Base-by-base conservation (phyloP, 2,888 invertebrate species). In the Temnothorax unifasciatus region DNA sequence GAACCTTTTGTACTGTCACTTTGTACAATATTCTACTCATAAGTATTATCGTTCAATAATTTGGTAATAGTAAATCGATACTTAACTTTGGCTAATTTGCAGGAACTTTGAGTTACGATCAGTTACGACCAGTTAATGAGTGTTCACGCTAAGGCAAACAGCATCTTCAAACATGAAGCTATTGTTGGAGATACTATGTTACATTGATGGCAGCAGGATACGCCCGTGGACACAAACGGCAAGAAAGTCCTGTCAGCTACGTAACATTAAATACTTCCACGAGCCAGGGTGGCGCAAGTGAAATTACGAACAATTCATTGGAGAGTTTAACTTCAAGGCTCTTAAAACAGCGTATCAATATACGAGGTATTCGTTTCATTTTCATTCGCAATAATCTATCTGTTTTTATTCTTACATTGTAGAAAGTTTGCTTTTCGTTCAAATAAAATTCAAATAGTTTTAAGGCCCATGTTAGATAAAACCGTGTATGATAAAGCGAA, bases 241-340 rank as follows among this genome's bases (percentile, higher is more conserved):
- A 61, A 76, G 85, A 82, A 88, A 87, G 86, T 85, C 77, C 76
- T 61, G 63, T 77, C 47, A 83, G 86, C 71, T 84, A 88, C 84
- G 79, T 88, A 84, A 85, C 83, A 85, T 88, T 88, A 88, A 89
- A 86, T 74, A 84, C 83, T 88, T 89, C 85, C 84, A 83, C 69
- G 66, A 47, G 54, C 68, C 63, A 81, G 77, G 68, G 74, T 50
- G 34, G 50, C 57, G 73, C 82, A 71, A 81, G 85, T 84, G 85
- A 85, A 90, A 88, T 89, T 88, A 88, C 85, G 83, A 63, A 63
- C 57, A 75, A 75, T 79, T 59, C 41, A 52, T 74, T 15, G 54
- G 59, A 82, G 84, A 84, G 68, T 86, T 86, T 61, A 79, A 87
- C 87, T 86, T 89, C 77, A 77, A 82, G 76, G 68, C 50, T 81